Conservation (phyloP, 2,888 invertebrate genomes). For the Drosophila nr. medialis region DNA sequence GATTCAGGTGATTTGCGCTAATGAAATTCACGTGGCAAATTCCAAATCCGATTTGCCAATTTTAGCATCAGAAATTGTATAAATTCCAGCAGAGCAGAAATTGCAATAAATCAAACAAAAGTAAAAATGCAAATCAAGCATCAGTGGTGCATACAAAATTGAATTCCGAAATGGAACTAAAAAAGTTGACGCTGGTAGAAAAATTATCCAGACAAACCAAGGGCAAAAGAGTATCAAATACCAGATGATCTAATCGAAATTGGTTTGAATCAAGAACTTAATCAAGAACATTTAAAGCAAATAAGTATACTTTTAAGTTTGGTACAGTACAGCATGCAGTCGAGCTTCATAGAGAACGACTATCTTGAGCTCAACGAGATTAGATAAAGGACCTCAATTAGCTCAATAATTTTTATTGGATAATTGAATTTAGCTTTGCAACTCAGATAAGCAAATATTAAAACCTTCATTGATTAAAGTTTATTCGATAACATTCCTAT, state of each 20-base stretch:
- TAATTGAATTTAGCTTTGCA: neutral
- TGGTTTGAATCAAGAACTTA: neutral
- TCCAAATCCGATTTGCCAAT: slow-evolving; percentile 15
- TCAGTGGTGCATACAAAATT: slow-evolving; percentile 23
- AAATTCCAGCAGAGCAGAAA: slow-evolving; percentile 57
- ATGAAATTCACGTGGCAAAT: slow-evolving; percentile 44
- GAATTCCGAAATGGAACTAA: slow-evolving; percentile 16
- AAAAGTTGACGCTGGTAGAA: neutral
- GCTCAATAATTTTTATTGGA: neutral
- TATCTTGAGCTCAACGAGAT: neutral
- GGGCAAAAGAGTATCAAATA: neutral
- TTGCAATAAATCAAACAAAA: slow-evolving; percentile 71
- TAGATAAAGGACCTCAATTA: slow-evolving; percentile 7
- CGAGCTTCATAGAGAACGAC: neutral
- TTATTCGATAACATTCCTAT: neutral
- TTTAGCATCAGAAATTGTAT: slow-evolving; percentile 37
- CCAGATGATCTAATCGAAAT: neutral
- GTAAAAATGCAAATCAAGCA: slow-evolving; percentile 67
- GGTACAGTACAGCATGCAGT: slow-evolving; percentile 3
- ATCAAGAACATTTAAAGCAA: neutral
- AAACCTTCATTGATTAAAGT: slow-evolving; percentile 1
- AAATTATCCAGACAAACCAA: neutral
- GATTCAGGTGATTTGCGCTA: slow-evolving; percentile 34
- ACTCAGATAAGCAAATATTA: neutral
- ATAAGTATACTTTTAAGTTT: neutral